Evolutionary conservation across 2,113 vertebrate genomes (phyloP), one percentile per base, ranked within the genome.

Genomic region (Hypocryptadius cinnamomeus): DNA sequence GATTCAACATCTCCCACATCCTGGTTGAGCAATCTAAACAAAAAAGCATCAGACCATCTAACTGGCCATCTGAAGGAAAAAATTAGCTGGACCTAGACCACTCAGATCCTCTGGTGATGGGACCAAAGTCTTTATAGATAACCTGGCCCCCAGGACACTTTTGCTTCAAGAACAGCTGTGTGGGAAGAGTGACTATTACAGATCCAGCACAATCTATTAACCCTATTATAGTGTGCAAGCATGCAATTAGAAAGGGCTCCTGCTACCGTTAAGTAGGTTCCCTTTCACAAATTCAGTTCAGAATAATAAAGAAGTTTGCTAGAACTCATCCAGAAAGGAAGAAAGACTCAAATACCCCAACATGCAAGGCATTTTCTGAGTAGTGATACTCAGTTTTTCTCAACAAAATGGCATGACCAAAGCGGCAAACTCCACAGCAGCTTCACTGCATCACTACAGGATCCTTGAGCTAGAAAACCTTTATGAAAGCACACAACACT

Each of bases 1-100:
- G 92, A 94, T 92, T 94, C 90, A 96, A 83, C 60, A 79, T 63
- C 53, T 87, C 93, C 84, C 85, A 94, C 93, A 95, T 95, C 93
- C 92, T 91, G 74, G 50, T 76, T 96, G 35, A 91, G 92, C 16
- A 95, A 96, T 83, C 54, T 53, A 85, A 92, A 91, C 45, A 79
- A 87, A 89, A 88, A 87, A 64, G n/a, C 65, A 87, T 20, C 33
- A 68, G 33, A 73, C 30, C 13, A 84, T 59, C 56, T 79, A 91
- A 85, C 17, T 85, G n/a, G 59, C 66, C 28, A 73, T 56, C n/a
- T 87, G 48, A 95, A 91, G 59, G 68, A 80, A 85, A 96, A 90
- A 80, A n/a, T 50, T 70, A 44, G 40, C 39, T 77, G 40, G 54
- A 69, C 12, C 45, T 54, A 70, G 23, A 94, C 39, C 18, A 44